phyloP scores from a whole-genome alignment of 2,113 vertebrate genomes.

The Eidolon helvum region DNA sequence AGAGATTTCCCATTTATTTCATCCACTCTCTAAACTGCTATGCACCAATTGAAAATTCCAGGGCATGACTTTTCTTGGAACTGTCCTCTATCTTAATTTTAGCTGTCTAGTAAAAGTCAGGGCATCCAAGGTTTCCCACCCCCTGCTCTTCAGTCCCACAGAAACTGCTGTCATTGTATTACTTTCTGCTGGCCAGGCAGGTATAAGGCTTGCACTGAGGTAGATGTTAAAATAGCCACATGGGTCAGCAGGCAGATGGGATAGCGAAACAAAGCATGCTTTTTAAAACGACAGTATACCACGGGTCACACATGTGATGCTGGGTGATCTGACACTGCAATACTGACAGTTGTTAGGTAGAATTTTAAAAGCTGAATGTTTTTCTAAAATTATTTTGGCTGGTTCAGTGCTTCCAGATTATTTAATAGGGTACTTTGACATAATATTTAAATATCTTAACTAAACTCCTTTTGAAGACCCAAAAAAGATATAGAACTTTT shows the following conservation, averaged over 20 bases:
- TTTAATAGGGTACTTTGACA: constrained; percentile 52
- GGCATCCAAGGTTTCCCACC: constrained; percentile 71
- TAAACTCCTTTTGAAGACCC: background rate
- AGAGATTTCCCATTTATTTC: constrained; percentile 66
- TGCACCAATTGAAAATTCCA: constrained; percentile 75
- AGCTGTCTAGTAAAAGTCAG: constrained; percentile 72
- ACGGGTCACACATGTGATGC: constrained; percentile 77
- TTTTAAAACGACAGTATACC: constrained; percentile 80
- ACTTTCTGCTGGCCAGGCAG: constrained; percentile 82
- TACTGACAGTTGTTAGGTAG: constrained; percentile 69
- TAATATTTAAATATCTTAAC: constrained; percentile 66
- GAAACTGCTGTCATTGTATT: constrained; percentile 85
- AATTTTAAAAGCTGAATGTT: constrained; percentile 76
- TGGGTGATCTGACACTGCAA: constrained; percentile 78
- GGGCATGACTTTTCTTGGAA: constrained; percentile 59
- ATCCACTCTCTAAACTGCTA: background rate
- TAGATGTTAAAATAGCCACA: constrained; percentile 79
- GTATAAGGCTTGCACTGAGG: constrained; percentile 81
- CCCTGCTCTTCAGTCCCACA: constrained; percentile 77
- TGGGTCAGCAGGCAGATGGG: constrained; percentile 85
- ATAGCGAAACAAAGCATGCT: constrained; percentile 77
- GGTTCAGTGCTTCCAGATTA: constrained; percentile 51
- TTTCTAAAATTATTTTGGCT: constrained; percentile 77
- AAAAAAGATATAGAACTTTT: background rate
- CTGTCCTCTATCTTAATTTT: constrained; percentile 80